A percentile compares a stretch with the other conserved stretches of the same genome.
phyloP scores from a whole-genome alignment of 1,140 invertebrate species.

The Pentalonia nigronervosa region DNA sequence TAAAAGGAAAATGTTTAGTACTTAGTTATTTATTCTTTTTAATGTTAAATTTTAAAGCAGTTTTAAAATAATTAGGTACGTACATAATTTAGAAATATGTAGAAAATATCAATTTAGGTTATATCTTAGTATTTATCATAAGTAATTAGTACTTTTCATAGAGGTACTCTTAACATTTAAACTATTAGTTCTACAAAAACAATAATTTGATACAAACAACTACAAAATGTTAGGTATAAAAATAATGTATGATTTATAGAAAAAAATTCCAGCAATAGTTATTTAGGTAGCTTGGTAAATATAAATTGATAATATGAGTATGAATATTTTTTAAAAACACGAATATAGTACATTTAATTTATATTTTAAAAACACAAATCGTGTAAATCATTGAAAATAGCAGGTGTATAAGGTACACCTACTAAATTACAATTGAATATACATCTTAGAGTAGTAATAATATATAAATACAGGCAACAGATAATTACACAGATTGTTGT shows the following conservation, averaged over 20 bases:
- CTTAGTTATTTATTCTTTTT: neutral
- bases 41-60: neutral
- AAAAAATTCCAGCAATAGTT: neutral
- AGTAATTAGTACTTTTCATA: neutral
- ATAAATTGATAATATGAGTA: neutral
- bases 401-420: neutral
- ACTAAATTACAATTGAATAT: neutral
- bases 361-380: neutral
- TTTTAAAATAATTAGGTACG: neutral
- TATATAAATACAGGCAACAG: neutral
- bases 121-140: neutral
- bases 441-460: neutral
- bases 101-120: neutral
- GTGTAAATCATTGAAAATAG: neutral
- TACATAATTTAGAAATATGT: neutral
- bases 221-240: neutral
- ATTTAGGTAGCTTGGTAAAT: neutral
- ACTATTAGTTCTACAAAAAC: neutral
- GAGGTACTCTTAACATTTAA: neutral
- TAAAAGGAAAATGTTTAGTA: conserved; percentile 18
- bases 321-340: neutral
- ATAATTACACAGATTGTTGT: neutral
- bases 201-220: neutral
- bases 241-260: neutral
- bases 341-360: neutral